A percentile compares a stretch with the other conserved stretches of the same genome.
Conservation (phyloP, 2,888 invertebrate species). For the Elegia similella region DNA sequence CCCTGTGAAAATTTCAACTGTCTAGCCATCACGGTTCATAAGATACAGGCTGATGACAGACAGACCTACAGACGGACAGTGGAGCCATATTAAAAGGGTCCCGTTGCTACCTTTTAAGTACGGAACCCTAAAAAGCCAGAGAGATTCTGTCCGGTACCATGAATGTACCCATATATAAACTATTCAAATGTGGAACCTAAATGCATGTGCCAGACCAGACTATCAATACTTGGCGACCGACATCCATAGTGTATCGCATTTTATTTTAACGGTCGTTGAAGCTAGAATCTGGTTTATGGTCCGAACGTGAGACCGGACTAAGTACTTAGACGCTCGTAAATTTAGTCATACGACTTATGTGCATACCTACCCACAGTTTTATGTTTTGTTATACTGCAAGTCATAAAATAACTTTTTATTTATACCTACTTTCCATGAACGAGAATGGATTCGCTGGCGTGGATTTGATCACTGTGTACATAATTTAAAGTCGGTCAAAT, state of each 20-base stretch:
- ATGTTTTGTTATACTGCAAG: conserved; percentile 15
- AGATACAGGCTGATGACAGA: too few species aligned
- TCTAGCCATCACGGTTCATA: too few species aligned
- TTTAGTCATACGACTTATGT: conserved; percentile 41
- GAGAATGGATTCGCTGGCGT: not conserved
- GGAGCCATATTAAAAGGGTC: too few species aligned
- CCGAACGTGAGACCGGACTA: conserved; percentile 60
- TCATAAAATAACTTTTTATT: conserved; percentile 26
- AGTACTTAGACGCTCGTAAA: conserved; percentile 61
- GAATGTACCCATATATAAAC: not conserved
- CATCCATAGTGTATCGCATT: conserved; percentile 21
- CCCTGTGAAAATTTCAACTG: too few species aligned
- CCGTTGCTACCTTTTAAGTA: too few species aligned
- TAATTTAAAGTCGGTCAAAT: not conserved
- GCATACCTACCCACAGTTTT: conserved; percentile 16
- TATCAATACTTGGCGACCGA: conserved; percentile 8
- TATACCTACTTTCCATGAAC: conserved; percentile 1
- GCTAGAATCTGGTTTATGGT: conserved; percentile 70
- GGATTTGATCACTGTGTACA: not conserved
- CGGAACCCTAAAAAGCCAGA: too few species aligned
- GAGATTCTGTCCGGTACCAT: too few species aligned
- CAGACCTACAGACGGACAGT: too few species aligned
- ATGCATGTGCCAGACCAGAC: conserved; percentile 1
- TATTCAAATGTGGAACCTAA: not conserved
- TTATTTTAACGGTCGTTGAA: conserved; percentile 34